These are phyloP conservation scores for Passer domesticus DNA, from an alignment of 2,113 vertebrate genomes.

Conservation along the genomic window DNA sequence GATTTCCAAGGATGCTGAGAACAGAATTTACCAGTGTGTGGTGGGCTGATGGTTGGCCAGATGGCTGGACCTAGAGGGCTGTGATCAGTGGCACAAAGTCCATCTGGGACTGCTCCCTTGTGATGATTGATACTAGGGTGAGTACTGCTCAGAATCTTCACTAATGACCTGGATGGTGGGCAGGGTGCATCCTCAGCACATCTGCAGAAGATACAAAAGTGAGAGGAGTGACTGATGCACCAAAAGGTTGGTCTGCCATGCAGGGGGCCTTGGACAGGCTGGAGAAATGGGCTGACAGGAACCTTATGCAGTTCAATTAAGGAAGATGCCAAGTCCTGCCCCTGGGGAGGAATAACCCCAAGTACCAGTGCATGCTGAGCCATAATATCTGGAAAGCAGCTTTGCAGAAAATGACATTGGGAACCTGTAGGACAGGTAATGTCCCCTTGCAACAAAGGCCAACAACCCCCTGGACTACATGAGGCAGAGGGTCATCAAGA, in stretches of 20 bases:
- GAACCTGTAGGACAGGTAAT: background rate
- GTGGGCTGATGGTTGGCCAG: background rate
- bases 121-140: fast-evolving
- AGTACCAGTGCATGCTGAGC: background rate
- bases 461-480: background rate
- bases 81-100: background rate
- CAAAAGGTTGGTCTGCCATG: too few species aligned
- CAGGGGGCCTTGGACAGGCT: background rate
- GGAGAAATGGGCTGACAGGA: background rate
- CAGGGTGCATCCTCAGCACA: background rate
- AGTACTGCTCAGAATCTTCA: background rate
- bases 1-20: background rate
- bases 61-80: background rate
- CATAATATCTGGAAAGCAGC: background rate
- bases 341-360: background rate
- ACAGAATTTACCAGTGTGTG: background rate
- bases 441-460: background rate
- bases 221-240: background rate
- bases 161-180: background rate
- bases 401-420: background rate
- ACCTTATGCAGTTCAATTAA: background rate
- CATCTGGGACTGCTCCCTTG: background rate
- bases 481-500: background rate
- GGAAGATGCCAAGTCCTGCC: background rate
- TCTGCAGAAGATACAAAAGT: background rate